A percentile compares a stretch with the other conserved stretches of the same genome.
phyloP scores from a whole-genome alignment of 1,140 invertebrate species.

The Nasonia longicornis region DNA sequence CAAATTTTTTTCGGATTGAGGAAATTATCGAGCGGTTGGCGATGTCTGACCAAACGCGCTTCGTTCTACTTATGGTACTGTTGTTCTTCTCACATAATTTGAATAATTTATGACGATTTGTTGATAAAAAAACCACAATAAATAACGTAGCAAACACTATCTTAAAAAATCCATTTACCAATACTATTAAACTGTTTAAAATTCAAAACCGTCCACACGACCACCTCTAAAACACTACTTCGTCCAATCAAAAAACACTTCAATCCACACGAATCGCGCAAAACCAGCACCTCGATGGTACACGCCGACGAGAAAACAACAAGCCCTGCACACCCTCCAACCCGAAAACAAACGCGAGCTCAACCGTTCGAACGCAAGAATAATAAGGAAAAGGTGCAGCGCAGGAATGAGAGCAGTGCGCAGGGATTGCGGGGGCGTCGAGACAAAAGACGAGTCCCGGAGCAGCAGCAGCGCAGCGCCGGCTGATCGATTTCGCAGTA shows the following conservation, averaged over 20 bases:
- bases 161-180: too few species aligned
- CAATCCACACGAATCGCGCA: neutral
- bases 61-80: too few species aligned
- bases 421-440: neutral
- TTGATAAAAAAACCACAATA: too few species aligned
- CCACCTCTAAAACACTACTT: too few species aligned
- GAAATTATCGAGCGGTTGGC: too few species aligned
- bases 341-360: too few species aligned
- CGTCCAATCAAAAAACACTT: neutral
- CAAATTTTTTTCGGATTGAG: neutral
- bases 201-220: too few species aligned
- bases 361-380: neutral
- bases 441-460: neutral
- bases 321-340: neutral
- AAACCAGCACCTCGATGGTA: neutral
- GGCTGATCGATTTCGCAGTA: slow-evolving; percentile 9
- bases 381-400: neutral
- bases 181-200: too few species aligned
- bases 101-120: too few species aligned
- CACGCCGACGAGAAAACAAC: neutral
- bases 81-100: too few species aligned
- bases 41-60: too few species aligned
- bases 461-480: neutral
- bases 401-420: neutral
- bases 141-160: too few species aligned